Base-by-base conservation (phyloP, 2,888 invertebrate species). In the Pheosia tremula region DNA sequence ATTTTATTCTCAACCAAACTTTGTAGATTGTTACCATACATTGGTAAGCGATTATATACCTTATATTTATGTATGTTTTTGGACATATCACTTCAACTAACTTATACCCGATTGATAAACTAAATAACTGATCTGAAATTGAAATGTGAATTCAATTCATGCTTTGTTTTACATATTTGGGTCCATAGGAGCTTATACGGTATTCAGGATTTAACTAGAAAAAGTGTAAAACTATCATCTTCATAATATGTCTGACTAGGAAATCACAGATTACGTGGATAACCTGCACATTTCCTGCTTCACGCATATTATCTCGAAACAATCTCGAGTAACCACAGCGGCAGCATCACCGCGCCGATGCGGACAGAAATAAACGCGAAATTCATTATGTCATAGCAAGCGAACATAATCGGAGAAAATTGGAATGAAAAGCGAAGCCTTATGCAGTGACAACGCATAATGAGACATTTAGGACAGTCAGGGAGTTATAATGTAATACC, bases 401-500 rank as follows among this genome's bases (percentile, higher is more conserved):
- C 50, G 24, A 24, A 50, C 50, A 50, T 50, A 50, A 50, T 50
- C 50, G 50, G 24, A 24, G 50, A 24, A 50, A 24, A 50, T 50
- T 50, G 1, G 7, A 50, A 50, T 50, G 24, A 50, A 24, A 50
- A 49, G 49, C n/a, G 49, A n/a, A n/a, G 49, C 13, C 2, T 24
- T 24, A 24, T 24, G 0, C 24, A 24, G 24, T 24, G 24, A 24
- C 0, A 24, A 24, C 13, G 9, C 10, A 10, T 43, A 43, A 47
- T 47, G n/a, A 47, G 45, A 47, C 45, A 5, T 4, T 47, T 47
- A 45, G 7, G 2, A 39, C 39, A 39, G 39, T 3, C 39, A 39
- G 7, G 5, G 39, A 39, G 7, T 39, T 39, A 39, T 39, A 39
- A 39, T 39, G 39, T 39, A 6, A 7, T 39, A 39, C 39, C 7